Conservation (phyloP, 1,140 invertebrate genomes). For the Helicoverpa armigera region DNA sequence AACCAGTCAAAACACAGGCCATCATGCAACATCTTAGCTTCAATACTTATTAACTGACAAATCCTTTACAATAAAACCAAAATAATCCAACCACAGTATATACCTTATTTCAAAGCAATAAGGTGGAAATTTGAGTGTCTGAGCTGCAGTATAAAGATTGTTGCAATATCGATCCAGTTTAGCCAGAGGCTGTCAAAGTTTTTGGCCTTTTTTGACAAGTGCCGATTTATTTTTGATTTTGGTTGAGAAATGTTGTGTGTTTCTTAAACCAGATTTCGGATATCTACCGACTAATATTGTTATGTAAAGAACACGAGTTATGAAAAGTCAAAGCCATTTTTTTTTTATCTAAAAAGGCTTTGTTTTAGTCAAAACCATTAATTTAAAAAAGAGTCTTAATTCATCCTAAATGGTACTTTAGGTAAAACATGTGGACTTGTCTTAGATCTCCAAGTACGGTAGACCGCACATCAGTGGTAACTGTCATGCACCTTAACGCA, state of each 20-base stretch:
- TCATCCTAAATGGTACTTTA: no score
- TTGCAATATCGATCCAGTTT: constrained; percentile 53
- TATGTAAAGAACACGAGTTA: neutral
- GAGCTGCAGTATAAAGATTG: constrained; percentile 1
- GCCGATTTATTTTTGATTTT: neutral
- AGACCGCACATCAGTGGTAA: no score
- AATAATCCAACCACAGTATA: constrained; percentile 8
- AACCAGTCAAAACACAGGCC: constrained; percentile 72
- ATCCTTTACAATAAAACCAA: constrained; percentile 59
- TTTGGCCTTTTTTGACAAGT: constrained; percentile 39
- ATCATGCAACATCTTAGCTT: constrained; percentile 58
- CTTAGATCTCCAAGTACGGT: no score
- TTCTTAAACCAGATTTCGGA: neutral
- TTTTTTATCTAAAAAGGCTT: no score
- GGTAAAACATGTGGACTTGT: no score
- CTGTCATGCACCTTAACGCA: no score
- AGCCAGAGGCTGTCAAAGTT: constrained; percentile 60
- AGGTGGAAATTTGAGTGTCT: constrained; percentile 26
- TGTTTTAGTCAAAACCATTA: no score
- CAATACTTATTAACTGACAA: constrained; percentile 71
- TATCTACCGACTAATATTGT: neutral
- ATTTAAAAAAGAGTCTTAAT: no score
- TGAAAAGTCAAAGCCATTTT: neutral
- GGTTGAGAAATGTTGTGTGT: constrained; percentile 19
- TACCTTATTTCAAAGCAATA: constrained; percentile 45